Base-by-base conservation (phyloP, 2,888 invertebrate genomes). In the Drosophila bunnanda region DNA sequence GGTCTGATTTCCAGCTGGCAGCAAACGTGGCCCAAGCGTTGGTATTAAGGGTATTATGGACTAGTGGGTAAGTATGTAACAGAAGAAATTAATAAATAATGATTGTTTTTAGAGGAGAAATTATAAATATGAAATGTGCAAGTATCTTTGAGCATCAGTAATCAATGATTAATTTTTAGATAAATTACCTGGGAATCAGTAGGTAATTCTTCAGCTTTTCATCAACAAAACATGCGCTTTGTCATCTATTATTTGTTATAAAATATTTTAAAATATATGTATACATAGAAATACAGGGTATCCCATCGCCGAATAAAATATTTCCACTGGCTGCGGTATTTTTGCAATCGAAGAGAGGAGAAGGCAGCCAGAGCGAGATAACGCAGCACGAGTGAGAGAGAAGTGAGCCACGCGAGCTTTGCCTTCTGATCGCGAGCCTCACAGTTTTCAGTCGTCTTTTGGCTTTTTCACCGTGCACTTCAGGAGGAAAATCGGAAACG, bases 381-480 rank as follows among this genome's bases (percentile, higher is more conserved):
- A 22, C 30, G n/a, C 41, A 13, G 43, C 43, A 25, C 41, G 43
- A 64, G 46, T 59, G 59, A 57, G 30, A 39, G 60, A 32, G 58
- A 25, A 60, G 36, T 65, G 66, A 60, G 70, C 48, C 53, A 65
- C 39, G 34, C 80, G 87, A 87, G 82, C 87, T 83, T 87, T 83
- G 82, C 69, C 86, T 52, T 22, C 34, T 80, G 83, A 86, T 83
- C 82, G 85, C 62, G 64, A 56, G 76, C 75, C 71, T 61, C 65
- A 52, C 20, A 65, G 66, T 20, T 78, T 69, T 79, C 78, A 83
- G 82, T 83, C 84, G 73, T 78, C 79, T 76, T 87, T 83, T 78
- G 82, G 76, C 87, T 84, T 82, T 83, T 82, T 76, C 65, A 60
- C 59, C 79, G 82, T 84, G 72, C 78, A 86, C 86, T 83, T 71